Conservation (phyloP, 2,113 vertebrate species). For the Tachysurus fulvidraco region DNA sequence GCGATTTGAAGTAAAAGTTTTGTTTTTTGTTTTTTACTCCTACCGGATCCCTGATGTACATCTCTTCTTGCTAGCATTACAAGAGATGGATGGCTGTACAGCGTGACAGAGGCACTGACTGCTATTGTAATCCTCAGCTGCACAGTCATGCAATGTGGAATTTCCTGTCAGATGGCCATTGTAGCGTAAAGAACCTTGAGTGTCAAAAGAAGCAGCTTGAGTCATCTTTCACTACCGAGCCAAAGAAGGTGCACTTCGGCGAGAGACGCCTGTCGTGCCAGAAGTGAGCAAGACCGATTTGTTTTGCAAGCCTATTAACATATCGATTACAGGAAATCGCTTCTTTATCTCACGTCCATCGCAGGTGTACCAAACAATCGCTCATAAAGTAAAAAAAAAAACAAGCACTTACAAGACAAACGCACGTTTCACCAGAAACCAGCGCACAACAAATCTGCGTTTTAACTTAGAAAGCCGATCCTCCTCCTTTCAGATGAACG, state of each 20-base stretch:
- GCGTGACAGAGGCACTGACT: slow-evolving; percentile 63
- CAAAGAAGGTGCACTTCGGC: slow-evolving; percentile 25
- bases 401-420: not conserved
- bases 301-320: slow-evolving; percentile 2
- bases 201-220: slow-evolving; percentile 68
- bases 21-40: not conserved
- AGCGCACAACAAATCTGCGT: not conserved
- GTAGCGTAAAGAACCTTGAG: slow-evolving; percentile 67
- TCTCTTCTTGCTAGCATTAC: slow-evolving; percentile 50
- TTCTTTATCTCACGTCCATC: not conserved
- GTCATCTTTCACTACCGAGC: slow-evolving; percentile 68
- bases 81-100: slow-evolving; percentile 55
- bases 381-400: not conserved
- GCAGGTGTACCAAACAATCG: not conserved
- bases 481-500: slow-evolving; percentile 19
- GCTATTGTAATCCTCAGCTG: slow-evolving; percentile 65
- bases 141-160: slow-evolving; percentile 73
- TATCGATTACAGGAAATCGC: slow-evolving; percentile 4
- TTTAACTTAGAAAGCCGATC: slow-evolving; percentile 21
- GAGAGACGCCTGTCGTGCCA: not conserved
- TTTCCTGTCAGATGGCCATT: slow-evolving; percentile 75
- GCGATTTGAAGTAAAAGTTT: not conserved
- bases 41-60: not conserved
- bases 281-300: not conserved
- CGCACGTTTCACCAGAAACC: not conserved